Evolutionary conservation across 2,888 invertebrate species (phyloP), one percentile per base, ranked within the genome.

Genomic region (Danaus chrysippus): DNA sequence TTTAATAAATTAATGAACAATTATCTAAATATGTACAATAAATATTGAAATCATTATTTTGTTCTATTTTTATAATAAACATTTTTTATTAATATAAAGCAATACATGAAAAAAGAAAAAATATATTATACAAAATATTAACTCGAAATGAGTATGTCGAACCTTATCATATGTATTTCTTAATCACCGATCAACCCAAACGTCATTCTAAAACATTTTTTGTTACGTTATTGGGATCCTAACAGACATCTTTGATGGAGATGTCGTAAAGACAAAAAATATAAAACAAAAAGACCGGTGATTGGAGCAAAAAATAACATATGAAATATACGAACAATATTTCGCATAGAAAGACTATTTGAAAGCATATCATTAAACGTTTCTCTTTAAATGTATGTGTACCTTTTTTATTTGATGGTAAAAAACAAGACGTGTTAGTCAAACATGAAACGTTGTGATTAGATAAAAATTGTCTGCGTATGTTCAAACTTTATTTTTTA

Each of bases 291-390:
- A 72, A 76, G 70, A 73, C 79, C 79, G 81, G 81, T 81, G 81
- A 81, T 76, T 66, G 66, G 59, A 58, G 73, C 71, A 78, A 78
- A 80, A 82, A 79, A 76, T 57, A 76, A 83, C 79, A 81, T 78
- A 79, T 81, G 78, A 82, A 81, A 81, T 77, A 68, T 75, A 69
- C 71, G 63, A 56, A 59, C 73, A 77, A 34, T 77, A 77, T 82
- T 79, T 78, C 77, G 74, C 72, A 79, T 82, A 81, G 81, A 85
- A 82, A 84, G 80, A 77, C 71, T 70, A 76, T 77, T 81, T 82
- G 82, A 86, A 85, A 85, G 86, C 81, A 81, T 79, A 80, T 81
- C 79, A 84, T 86, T 85, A 84, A 81, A 82, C 78, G 76, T 81
- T 78, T 79, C 77, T 76, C 75, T 76, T 66, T 72, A 73, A 63